Evolutionary conservation across 2,113 vertebrate genomes (phyloP).

Genomic region (Fukomys damarensis): DNA sequence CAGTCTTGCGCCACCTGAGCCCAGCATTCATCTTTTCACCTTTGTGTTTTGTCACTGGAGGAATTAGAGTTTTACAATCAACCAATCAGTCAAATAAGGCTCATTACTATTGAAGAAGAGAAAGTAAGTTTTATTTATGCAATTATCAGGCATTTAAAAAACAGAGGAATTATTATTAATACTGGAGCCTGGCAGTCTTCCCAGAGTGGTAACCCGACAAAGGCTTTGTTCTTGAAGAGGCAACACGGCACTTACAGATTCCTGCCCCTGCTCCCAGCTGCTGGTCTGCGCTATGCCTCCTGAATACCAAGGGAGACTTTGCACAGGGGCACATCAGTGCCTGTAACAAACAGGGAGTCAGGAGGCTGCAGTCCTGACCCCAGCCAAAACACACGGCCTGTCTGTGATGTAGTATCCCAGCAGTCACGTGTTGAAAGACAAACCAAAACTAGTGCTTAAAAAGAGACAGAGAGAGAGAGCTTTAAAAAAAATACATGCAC

Average conservation of each 20-base stretch:
- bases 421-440: neutral
- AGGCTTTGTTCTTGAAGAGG: slow-evolving; percentile 76
- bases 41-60: slow-evolving; percentile 74
- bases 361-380: neutral
- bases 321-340: neutral
- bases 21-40: slow-evolving; percentile 17
- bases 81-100: slow-evolving; percentile 84
- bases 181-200: slow-evolving; percentile 83
- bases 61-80: slow-evolving; percentile 80
- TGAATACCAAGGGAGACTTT: slow-evolving; percentile 31
- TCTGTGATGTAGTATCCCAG: neutral
- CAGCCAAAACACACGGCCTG: neutral
- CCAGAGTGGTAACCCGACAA: slow-evolving; percentile 81
- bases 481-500: neutral
- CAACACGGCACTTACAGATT: slow-evolving; percentile 48
- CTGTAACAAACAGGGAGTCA: neutral
- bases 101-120: slow-evolving; percentile 82
- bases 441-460: neutral
- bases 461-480: too few species aligned
- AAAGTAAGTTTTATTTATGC: slow-evolving; percentile 82
- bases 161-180: slow-evolving; percentile 86
- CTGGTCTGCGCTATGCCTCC: neutral
- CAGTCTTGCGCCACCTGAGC: neutral
- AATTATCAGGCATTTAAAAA: slow-evolving; percentile 85
- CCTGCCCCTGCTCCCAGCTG: slow-evolving; percentile 21